Evolutionary conservation across 2,888 invertebrate species (phyloP).

Genomic region (Conistra vaccinii): DNA sequence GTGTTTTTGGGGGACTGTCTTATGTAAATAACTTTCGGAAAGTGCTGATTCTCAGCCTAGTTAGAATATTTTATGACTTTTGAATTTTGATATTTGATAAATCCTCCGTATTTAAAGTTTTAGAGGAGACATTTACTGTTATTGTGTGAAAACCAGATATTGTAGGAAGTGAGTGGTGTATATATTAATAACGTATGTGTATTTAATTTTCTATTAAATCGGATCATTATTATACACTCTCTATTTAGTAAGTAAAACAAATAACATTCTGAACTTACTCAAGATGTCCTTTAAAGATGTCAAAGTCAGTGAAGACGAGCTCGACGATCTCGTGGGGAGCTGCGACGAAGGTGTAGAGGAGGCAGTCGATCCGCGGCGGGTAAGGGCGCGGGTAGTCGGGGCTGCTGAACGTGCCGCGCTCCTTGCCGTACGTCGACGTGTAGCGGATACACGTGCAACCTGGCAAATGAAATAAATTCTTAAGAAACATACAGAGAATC

Average conservation of each 20-base stretch:
- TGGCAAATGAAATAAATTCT: conserved; percentile 76
- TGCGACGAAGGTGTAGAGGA: conserved; percentile 96
- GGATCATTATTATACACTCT: neutral
- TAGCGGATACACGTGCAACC: conserved; percentile 96
- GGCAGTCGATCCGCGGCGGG: conserved; percentile 94
- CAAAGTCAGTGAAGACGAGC: conserved; percentile 95
- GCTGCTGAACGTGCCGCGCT: conserved; percentile 95
- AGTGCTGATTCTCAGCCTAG: no score
- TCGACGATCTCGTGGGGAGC: conserved; percentile 95
- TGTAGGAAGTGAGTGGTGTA: neutral
- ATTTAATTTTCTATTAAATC: neutral
- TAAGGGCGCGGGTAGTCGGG: conserved; percentile 96
- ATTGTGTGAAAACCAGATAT: neutral
- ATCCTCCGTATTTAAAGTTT: neutral
- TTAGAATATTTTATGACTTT: no score
- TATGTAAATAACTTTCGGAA: no score
- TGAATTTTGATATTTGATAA: no score
- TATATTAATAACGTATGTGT: neutral
- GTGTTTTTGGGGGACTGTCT: no score
- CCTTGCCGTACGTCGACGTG: conserved; percentile 94
- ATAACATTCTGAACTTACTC: conserved; percentile 91
- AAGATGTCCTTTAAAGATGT: conserved; percentile 92
- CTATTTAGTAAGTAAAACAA: neutral
- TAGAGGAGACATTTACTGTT: neutral
- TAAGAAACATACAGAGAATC: neutral